phyloP scores from a whole-genome alignment of 2,888 invertebrate species.

The Tubulanus polymorphus region DNA sequence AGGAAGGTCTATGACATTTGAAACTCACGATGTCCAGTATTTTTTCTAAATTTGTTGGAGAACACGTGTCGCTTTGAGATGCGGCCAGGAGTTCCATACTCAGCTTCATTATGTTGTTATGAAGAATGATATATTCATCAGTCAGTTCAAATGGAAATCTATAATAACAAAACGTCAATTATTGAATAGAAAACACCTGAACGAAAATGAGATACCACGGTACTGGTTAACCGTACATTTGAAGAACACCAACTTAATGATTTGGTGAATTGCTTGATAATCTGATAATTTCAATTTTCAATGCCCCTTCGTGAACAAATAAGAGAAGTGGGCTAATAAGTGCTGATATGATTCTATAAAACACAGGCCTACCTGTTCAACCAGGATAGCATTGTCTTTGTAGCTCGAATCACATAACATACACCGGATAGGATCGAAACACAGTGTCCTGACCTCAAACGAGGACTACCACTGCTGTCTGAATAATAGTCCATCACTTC shows the following conservation, averaged over 20 bases:
- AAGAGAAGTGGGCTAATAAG: too few relatives aligned
- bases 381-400: slow-evolving; percentile 87
- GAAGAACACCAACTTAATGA: too few relatives aligned
- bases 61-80: slow-evolving; percentile 79
- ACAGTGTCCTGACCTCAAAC: slow-evolving; percentile 23
- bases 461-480: too few relatives aligned
- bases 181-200: too few relatives aligned
- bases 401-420: slow-evolving; percentile 74
- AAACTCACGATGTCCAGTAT: slow-evolving; percentile 44
- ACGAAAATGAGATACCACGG: too few relatives aligned
- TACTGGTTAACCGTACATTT: too few relatives aligned
- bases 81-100: slow-evolving; percentile 83
- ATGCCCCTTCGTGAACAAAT: too few relatives aligned
- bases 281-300: too few relatives aligned
- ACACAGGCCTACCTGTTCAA: slow-evolving; percentile 66
- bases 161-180: slow-evolving; percentile 54
- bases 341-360: neutral
- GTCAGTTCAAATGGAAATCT: slow-evolving; percentile 60
- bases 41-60: slow-evolving; percentile 78
- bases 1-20: neutral
- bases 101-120: slow-evolving; percentile 70
- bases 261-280: too few relatives aligned
- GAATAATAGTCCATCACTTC: slow-evolving; percentile 56
- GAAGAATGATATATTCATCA: slow-evolving; percentile 66
- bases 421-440: slow-evolving; percentile 70